These are phyloP conservation scores for Mythimna vitellina DNA, from an alignment of 2,888 invertebrate species.

Conservation along the genomic window DNA sequence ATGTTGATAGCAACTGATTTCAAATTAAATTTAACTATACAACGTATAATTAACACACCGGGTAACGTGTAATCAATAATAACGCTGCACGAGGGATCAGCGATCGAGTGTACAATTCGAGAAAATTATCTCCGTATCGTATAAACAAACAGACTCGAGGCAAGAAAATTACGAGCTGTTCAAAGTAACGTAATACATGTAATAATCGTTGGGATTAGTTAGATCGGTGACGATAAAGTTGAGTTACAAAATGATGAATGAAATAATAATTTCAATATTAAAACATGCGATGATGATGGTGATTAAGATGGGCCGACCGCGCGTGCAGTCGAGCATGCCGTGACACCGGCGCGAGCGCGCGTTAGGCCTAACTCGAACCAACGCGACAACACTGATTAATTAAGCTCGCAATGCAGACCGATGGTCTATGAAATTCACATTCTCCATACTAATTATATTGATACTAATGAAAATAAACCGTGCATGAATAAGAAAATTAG, in stretches of 20 bases:
- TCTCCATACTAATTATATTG: slow-evolving; percentile 63
- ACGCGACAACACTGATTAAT: slow-evolving; percentile 83
- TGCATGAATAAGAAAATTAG: slow-evolving; percentile 57
- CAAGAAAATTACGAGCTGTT: slow-evolving; percentile 83
- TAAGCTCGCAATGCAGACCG: slow-evolving; percentile 78
- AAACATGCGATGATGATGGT: slow-evolving; percentile 82
- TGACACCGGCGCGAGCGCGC: slow-evolving; percentile 78
- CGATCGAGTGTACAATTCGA: slow-evolving; percentile 79
- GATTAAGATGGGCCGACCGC: slow-evolving; percentile 78
- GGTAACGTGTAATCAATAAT: slow-evolving; percentile 87
- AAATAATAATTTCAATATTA: slow-evolving; percentile 87
- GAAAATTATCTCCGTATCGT: slow-evolving; percentile 80
- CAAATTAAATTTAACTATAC: slow-evolving; percentile 82
- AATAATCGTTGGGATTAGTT: slow-evolving; percentile 87
- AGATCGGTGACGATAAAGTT: slow-evolving; percentile 85
- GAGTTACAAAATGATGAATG: slow-evolving; percentile 84
- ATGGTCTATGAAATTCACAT: slow-evolving; percentile 77
- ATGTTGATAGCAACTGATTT: slow-evolving; percentile 73
- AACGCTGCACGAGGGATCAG: slow-evolving; percentile 79
- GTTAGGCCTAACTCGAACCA: slow-evolving; percentile 87
- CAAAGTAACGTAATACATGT: slow-evolving; percentile 86
- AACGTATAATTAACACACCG: slow-evolving; percentile 85
- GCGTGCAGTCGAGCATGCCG: slow-evolving; percentile 79
- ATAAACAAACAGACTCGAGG: slow-evolving; percentile 85
- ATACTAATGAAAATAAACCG: slow-evolving; percentile 51